Base-by-base conservation (phyloP, 1,140 invertebrate species). In the Drosophila guanche region DNA sequence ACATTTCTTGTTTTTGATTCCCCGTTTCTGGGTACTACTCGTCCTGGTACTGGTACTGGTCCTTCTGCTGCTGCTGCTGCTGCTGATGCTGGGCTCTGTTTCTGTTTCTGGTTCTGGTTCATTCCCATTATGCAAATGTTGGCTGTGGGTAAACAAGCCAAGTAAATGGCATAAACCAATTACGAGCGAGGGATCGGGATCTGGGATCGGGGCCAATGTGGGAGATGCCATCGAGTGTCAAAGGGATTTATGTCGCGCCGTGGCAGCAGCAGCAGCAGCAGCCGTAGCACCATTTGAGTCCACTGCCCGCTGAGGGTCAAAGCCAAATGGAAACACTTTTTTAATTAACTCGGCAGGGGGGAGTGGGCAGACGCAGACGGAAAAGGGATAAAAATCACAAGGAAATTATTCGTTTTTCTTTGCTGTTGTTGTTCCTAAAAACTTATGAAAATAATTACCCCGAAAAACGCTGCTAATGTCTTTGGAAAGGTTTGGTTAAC, bases 151-250 rank as follows among this genome's bases (percentile, higher is more conserved):
- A 73, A 73, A 73, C 70, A 73, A 70, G 65, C 55, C 55, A 57
- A 65, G 48, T 61, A 79, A 79, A 79, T 76, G 72, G 77, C 60
- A 58, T 60, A 73, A 73, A 69, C 78, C 73, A 81, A 81, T 81
- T 81, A 81, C 54, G 53, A 63, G 62, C 50, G 51, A 23, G 42
- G 27, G 7, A 7, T 33, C 33, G 42, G 27, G 7, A 7, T 33
- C 33, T 10, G 33, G 33, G 33, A 33, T 10, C 33, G 33, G 33
- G 8, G 33, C 33, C 42, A 46, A 47, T 56, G 41, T 56, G 41
- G 25, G 8, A 40, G 40, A 59, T 42, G 40, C 37, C 69, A 75
- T 59, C 61, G 54, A 56, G 62, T 54, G 56, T 79, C 61, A 55
- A 72, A 71, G 57, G 48, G 41, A 71, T 66, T 69, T 63, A 51